phyloP scores from a whole-genome alignment of 1,140 invertebrate genomes.

The Pachypeltis micranthus region DNA sequence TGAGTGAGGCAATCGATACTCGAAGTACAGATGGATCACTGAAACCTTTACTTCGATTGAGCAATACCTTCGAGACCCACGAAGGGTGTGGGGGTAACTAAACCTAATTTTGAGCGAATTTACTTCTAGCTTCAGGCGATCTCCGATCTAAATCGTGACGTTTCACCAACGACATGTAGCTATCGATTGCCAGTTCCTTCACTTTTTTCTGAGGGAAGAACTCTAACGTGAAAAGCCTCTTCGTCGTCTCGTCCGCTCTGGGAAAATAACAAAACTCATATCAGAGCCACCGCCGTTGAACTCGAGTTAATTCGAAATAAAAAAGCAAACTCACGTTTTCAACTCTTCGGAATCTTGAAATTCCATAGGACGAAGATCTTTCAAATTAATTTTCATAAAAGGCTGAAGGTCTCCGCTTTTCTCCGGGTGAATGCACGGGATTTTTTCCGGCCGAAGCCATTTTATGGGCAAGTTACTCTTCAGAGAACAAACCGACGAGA shows the following conservation, averaged over 20 bases:
- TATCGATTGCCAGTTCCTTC: slow-evolving; percentile 32
- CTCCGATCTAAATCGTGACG: slow-evolving; percentile 41
- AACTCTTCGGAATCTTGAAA: slow-evolving; percentile 41
- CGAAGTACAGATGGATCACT: too few species aligned
- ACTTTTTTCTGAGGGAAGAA: slow-evolving; percentile 37
- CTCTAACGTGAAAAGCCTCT: slow-evolving; percentile 43
- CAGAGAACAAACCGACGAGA: not conserved
- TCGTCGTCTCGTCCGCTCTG: slow-evolving; percentile 44
- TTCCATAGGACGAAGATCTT: slow-evolving; percentile 29
- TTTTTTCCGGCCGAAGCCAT: slow-evolving; percentile 47
- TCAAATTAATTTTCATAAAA: slow-evolving; percentile 34
- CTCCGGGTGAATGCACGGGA: slow-evolving; percentile 38
- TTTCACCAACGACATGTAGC: slow-evolving; percentile 38
- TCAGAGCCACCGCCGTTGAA: too few species aligned
- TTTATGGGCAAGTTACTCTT: slow-evolving; percentile 36
- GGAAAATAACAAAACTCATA: slow-evolving; percentile 29
- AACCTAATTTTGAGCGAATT: too few species aligned
- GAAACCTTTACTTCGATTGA: too few species aligned
- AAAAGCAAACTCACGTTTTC: slow-evolving; percentile 40
- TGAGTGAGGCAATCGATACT: too few species aligned
- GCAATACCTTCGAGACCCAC: too few species aligned
- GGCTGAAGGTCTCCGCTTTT: slow-evolving; percentile 45
- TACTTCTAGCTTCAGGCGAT: slow-evolving; percentile 46
- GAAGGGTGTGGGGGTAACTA: too few species aligned
- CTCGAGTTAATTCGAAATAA: too few species aligned